phyloP scores from a whole-genome alignment of 2,888 invertebrate species.

The Cheilosia pagana region DNA sequence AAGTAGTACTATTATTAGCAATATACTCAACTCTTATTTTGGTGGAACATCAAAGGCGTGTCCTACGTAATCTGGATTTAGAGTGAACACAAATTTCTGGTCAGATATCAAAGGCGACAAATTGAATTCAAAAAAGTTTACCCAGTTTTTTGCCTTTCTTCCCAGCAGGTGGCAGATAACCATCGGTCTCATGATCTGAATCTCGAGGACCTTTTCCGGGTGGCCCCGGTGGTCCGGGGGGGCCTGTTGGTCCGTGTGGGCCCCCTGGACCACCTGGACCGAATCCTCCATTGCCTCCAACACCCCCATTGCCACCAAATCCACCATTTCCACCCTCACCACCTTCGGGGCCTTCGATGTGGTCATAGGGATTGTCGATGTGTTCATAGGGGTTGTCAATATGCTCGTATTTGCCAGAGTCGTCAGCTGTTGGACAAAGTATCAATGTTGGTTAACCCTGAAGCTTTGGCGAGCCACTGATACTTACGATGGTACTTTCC shows the following conservation, averaged over 20 bases:
- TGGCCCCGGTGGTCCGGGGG: neutral
- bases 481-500: conserved; percentile 2
- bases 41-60: neutral
- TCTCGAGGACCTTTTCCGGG: neutral
- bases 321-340: neutral
- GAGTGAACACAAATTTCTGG: too few species aligned
- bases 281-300: neutral
- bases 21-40: neutral
- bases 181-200: neutral
- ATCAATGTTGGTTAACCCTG: neutral
- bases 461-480: neutral
- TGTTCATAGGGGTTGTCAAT: neutral
- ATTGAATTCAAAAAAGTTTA: neutral
- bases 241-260: neutral
- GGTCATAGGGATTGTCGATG: neutral
- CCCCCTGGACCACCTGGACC: neutral
- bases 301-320: neutral
- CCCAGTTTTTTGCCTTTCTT: neutral
- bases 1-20: too few species aligned
- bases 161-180: neutral
- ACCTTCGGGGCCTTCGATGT: neutral
- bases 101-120: too few species aligned
- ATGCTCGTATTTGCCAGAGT: neutral
- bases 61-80: neutral
- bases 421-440: neutral